These are phyloP conservation scores for Sterrhoptilus dennistouni DNA, from an alignment of 2,113 vertebrate genomes.

Conservation along the genomic window DNA sequence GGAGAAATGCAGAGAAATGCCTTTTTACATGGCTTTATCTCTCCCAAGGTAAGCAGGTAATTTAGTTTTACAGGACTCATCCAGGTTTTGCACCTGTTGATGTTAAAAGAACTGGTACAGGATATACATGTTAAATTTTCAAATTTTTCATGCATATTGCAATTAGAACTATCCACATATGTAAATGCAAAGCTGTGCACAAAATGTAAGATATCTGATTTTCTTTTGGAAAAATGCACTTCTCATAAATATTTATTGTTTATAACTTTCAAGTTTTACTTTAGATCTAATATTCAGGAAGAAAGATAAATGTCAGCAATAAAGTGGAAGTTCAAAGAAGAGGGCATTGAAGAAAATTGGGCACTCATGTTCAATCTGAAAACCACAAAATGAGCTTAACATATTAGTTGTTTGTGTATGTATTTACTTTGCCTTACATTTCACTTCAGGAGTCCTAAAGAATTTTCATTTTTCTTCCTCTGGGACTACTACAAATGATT, in stretches of 20 bases:
- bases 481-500: neutral
- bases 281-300: neutral
- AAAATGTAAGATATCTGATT: neutral
- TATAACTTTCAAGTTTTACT: neutral
- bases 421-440: neutral
- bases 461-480: neutral
- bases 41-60: neutral
- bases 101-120: neutral
- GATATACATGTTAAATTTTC: neutral
- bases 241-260: neutral
- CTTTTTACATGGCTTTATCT: neutral
- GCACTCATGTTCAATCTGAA: neutral
- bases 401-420: neutral
- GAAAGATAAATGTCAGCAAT: neutral
- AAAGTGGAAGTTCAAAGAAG: neutral
- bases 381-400: neutral
- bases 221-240: neutral
- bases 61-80: neutral
- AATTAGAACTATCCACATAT: neutral
- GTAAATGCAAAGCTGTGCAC: neutral
- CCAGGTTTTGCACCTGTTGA: neutral
- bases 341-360: neutral
- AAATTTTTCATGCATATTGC: neutral
- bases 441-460: neutral
- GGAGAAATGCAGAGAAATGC: neutral